These are phyloP conservation scores for Melitaea cinxia DNA, from an alignment of 1,140 invertebrate genomes.

Conservation along the genomic window DNA sequence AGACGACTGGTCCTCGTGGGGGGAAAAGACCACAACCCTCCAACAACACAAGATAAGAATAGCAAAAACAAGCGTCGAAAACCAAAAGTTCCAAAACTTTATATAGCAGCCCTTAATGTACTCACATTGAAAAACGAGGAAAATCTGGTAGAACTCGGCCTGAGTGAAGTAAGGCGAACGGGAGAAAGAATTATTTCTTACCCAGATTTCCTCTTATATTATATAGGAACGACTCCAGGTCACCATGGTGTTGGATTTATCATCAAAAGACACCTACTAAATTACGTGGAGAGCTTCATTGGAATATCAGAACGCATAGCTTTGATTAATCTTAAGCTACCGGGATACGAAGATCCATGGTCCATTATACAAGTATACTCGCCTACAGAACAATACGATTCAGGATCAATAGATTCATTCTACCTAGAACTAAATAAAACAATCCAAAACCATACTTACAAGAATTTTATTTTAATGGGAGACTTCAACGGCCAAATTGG, in stretches of 20 bases:
- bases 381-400: constrained; percentile 24
- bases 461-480: constrained; percentile 16
- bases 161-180: constrained; percentile 41
- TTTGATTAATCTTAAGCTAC: constrained; percentile 38
- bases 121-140: constrained; percentile 40
- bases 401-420: constrained; percentile 25
- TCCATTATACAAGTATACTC: constrained; percentile 34
- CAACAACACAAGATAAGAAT: constrained; percentile 18
- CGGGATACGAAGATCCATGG: constrained; percentile 29
- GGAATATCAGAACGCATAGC: constrained; percentile 40
- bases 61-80: constrained; percentile 12
- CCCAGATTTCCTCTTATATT: constrained; percentile 32
- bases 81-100: constrained; percentile 33
- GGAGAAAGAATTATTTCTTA: constrained; percentile 38
- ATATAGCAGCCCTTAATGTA: constrained; percentile 42
- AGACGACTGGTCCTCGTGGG: constrained; percentile 48
- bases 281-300: constrained; percentile 27
- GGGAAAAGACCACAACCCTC: constrained; percentile 47
- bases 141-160: constrained; percentile 37
- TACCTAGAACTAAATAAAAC: constrained; percentile 30
- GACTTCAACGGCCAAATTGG: constrained; percentile 28
- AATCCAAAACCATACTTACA: constrained; percentile 13
- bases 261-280: constrained; percentile 32
- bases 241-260: constrained; percentile 40
- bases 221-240: constrained; percentile 36